Conservation (phyloP, 2,797 vertebrate species). For the Acropternis orthonyx region DNA sequence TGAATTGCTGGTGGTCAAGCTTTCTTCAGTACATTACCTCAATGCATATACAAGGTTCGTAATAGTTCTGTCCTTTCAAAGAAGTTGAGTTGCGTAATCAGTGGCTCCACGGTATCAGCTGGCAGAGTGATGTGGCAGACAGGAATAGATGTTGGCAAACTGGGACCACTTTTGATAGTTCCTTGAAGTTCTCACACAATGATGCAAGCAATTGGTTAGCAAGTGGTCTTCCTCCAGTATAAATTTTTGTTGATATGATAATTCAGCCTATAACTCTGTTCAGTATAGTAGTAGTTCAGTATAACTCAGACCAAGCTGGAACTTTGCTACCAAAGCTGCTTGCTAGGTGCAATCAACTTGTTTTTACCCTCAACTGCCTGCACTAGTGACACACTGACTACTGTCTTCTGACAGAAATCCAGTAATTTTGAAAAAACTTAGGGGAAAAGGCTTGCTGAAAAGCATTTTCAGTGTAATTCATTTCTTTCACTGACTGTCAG, state of each 20-base stretch:
- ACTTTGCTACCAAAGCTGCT: background rate
- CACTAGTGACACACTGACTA: background rate
- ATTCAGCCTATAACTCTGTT: background rate
- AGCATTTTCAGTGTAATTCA: background rate
- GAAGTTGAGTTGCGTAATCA: background rate
- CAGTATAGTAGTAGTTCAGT: too few relatives aligned
- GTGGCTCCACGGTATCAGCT: rapidly evolving
- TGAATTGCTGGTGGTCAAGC: background rate
- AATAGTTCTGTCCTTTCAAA: background rate
- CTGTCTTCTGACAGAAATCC: background rate
- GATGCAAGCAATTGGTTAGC: background rate
- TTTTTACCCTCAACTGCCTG: background rate
- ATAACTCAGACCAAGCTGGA: background rate
- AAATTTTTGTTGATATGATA: background rate
- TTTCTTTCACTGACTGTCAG: background rate
- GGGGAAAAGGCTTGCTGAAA: background rate
- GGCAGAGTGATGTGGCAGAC: background rate
- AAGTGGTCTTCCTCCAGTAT: background rate
- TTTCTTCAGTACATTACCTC: background rate
- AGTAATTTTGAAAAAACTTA: background rate
- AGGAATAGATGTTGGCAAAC: background rate
- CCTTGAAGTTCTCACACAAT: background rate
- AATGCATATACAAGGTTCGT: background rate
- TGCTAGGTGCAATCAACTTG: background rate
- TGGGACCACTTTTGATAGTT: background rate